Base-by-base conservation (phyloP, 2,888 invertebrate species). In the Micropterix aruncella region DNA sequence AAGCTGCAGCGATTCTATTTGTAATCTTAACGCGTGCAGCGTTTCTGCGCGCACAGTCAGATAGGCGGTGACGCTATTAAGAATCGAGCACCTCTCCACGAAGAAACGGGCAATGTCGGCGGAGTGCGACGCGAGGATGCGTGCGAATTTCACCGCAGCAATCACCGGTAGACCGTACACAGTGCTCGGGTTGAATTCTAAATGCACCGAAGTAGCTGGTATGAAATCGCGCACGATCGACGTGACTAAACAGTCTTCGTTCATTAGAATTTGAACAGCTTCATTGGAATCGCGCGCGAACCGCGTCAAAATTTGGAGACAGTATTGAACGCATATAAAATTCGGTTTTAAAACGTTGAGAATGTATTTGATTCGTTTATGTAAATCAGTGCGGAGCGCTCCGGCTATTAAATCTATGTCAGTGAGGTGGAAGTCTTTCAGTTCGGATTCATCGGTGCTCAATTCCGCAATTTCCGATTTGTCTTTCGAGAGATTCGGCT, bases 401-500 rank as follows among this genome's bases (percentile, higher is more conserved):
- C 83, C 82, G 52, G 80, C 73, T 37, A 91, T 72, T 3, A 93
- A 66, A 69, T 94, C 91, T 19, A 81, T 74, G 66, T 90, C 88
- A 5, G 86, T 81, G 44, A 94, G 63, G 60, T 93, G 87, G 56
- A 84, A 84, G 64, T 95, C 94, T 57, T 88, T 89, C 51, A 90
- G 71, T 46, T 83, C 83, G 1, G 63, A 59, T 54, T 63, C 67
- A 38, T 69, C 63, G 45, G 74, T 69, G 27, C 74, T 70, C n/a
- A 71, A 57, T 52, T 77, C 75, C 46, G 70, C 60, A 51, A 72
- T 73, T 55, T 75, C 74, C 38, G 63, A 63, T 54, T 62, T 70
- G 40, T 71, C 69, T 60, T 69, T 67, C 52, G 67, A 66, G 37
- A 77, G 51, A 38, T 62, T 66, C 3, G 87, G 84, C 54, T 83